Evolutionary conservation across 2,797 vertebrate species (phyloP).

Genomic region (Leucoraja ocellata): DNA sequence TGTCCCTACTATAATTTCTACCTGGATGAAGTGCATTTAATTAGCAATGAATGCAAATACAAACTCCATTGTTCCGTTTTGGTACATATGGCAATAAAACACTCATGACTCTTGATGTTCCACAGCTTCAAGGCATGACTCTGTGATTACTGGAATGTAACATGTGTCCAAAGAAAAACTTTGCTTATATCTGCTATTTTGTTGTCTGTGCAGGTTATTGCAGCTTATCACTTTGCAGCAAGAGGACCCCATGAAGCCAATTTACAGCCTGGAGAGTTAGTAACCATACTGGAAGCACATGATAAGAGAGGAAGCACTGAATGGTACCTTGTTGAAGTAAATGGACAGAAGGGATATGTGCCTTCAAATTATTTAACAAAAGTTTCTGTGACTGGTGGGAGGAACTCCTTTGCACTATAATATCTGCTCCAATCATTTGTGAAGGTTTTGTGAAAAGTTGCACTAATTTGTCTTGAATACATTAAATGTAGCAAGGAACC

Average conservation of each 20-base stretch:
- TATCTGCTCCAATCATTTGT: background rate
- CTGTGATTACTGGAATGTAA: background rate
- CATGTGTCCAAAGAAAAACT: background rate
- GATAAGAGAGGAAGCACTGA: constrained; percentile 81
- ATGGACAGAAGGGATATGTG: constrained; percentile 76
- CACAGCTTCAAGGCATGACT: background rate
- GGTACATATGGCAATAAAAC: no score
- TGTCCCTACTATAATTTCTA: background rate
- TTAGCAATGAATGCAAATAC: background rate
- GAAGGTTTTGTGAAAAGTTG: background rate
- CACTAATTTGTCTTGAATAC: background rate
- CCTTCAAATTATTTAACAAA: constrained; percentile 79
- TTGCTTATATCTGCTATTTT: background rate
- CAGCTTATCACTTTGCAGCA: constrained; percentile 72
- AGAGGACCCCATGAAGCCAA: constrained; percentile 75
- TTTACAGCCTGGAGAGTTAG: constrained; percentile 65
- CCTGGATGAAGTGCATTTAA: background rate
- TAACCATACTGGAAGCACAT: constrained; percentile 72
- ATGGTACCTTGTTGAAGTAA: constrained; percentile 83
- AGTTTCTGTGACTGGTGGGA: constrained; percentile 44
- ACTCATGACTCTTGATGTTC: background rate
- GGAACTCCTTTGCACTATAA: constrained; percentile 20
- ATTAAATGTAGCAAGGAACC: background rate
- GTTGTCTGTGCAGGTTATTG: constrained; percentile 63
- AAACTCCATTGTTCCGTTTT: no score